These are phyloP conservation scores for Synergus japonicus DNA, from an alignment of 2,888 invertebrate genomes.

Conservation along the genomic window DNA sequence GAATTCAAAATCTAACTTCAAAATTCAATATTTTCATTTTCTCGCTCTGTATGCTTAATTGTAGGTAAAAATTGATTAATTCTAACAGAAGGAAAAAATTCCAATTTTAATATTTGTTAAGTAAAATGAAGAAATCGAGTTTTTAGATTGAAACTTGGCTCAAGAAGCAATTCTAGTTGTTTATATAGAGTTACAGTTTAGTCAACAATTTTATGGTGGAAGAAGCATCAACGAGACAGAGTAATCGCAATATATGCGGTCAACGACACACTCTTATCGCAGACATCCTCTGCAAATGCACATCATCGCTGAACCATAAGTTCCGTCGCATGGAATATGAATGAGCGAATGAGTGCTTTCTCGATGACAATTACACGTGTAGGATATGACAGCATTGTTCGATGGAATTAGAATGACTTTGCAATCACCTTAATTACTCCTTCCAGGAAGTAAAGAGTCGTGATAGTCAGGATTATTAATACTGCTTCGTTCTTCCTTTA, in stretches of 20 bases:
- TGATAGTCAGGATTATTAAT: conserved; percentile 29
- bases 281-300: conserved; percentile 57
- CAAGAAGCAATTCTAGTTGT: neutral
- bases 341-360: conserved; percentile 38
- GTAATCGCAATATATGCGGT: conserved; percentile 58
- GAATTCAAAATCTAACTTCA: too few species aligned
- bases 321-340: conserved; percentile 45
- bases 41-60: too few species aligned
- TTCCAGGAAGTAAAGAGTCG: conserved; percentile 23
- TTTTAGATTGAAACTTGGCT: too few species aligned
- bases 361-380: conserved; percentile 33
- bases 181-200: neutral
- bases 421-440: conserved; percentile 32
- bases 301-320: conserved; percentile 44
- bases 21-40: too few species aligned
- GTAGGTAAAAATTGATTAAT: too few species aligned
- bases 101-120: too few species aligned
- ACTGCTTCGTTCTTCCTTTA: conserved; percentile 14
- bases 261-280: conserved; percentile 65
- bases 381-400: conserved; percentile 35
- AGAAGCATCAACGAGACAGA: conserved; percentile 15
- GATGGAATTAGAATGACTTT: conserved; percentile 38
- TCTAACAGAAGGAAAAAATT: too few species aligned
- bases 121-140: too few species aligned
- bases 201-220: conserved; percentile 5